Percentiles rank a stretch among this genome's conserved stretches.
These are phyloP conservation scores for Pollachius pollachius DNA, from an alignment of 2,113 vertebrate species.

Conservation along the genomic window DNA sequence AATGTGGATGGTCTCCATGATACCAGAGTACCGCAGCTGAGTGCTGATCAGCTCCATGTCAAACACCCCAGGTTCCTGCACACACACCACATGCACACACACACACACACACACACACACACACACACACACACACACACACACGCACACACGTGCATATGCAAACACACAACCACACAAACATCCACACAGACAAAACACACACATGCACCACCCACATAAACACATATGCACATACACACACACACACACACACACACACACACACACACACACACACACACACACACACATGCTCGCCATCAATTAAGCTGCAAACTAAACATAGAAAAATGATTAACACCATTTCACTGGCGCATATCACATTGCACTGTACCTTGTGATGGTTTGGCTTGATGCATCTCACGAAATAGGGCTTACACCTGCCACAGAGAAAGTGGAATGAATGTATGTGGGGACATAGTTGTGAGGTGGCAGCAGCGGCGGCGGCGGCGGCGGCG, in stretches of 20 bases:
- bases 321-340: neutral
- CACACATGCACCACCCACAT: neutral
- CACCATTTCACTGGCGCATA: slow-evolving; percentile 38
- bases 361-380: slow-evolving; percentile 78
- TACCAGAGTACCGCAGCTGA: slow-evolving; percentile 89
- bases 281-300: neutral
- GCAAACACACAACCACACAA: neutral
- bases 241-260: slow-evolving; percentile 18
- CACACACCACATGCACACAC: slow-evolving; percentile 3
- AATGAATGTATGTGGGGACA: slow-evolving; percentile 9
- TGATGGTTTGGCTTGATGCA: slow-evolving; percentile 97
- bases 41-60: slow-evolving; percentile 83
- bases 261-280: slow-evolving; percentile 8
- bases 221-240: neutral
- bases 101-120: neutral
- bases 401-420: slow-evolving; percentile 92
- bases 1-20: slow-evolving; percentile 94
- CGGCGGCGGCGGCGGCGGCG: no score
- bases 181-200: neutral
- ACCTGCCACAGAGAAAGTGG: slow-evolving; percentile 74
- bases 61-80: slow-evolving; percentile 85
- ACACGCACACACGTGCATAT: slow-evolving; percentile 7
- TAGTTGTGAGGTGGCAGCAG: no score
- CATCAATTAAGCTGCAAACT: neutral
- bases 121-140: slow-evolving; percentile 6